phyloP scores from a whole-genome alignment of 2,113 vertebrate genomes.

The Orcinus orca region DNA sequence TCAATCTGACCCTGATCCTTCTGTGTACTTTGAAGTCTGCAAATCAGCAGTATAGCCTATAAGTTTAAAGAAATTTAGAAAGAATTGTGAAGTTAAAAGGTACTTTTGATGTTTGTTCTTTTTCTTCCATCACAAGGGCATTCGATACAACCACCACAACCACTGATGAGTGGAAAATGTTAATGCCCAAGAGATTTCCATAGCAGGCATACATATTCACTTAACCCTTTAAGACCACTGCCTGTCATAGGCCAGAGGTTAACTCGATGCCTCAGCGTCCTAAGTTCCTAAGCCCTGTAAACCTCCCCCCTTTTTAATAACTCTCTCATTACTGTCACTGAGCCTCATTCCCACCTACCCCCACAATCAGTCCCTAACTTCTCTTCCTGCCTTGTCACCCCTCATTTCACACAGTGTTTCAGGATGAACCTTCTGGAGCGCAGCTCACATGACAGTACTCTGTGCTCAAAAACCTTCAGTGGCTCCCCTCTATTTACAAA shows the following conservation, averaged over 20 bases:
- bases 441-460: background rate
- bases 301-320: background rate
- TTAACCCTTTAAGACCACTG: constrained; percentile 83
- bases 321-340: background rate
- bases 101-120: constrained; percentile 90
- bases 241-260: constrained; percentile 53
- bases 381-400: background rate
- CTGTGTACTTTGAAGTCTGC: constrained; percentile 85
- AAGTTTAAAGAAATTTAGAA: constrained; percentile 89
- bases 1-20: constrained; percentile 84
- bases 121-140: constrained; percentile 86
- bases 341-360: background rate
- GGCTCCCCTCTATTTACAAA: constrained; percentile 10
- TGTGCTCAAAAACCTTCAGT: background rate
- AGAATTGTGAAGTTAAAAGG: constrained; percentile 88
- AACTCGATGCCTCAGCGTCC: background rate
- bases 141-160: constrained; percentile 77
- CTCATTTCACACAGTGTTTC: background rate
- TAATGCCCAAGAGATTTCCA: constrained; percentile 82
- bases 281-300: background rate
- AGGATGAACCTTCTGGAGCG: background rate
- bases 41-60: constrained; percentile 86
- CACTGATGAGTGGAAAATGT: constrained; percentile 77
- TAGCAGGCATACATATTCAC: constrained; percentile 74
- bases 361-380: background rate